Conservation (phyloP, 2,113 vertebrate species). For the Paramormyrops kingsleyae region DNA sequence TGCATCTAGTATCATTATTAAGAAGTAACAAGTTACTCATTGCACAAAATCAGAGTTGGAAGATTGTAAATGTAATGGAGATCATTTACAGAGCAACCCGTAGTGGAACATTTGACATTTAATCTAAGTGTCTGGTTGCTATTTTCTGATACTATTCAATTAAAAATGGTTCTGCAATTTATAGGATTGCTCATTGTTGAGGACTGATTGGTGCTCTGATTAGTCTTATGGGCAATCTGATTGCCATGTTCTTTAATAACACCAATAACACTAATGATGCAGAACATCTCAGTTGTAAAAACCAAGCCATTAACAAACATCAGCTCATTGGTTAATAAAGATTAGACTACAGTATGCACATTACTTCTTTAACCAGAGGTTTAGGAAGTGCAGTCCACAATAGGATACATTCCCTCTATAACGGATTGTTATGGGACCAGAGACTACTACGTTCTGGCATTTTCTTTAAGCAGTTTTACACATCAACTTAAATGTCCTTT, state of each 20-base stretch:
- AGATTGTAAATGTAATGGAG: background rate
- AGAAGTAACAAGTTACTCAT: background rate
- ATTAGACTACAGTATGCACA: background rate
- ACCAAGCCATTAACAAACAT: background rate
- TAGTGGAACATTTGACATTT: background rate
- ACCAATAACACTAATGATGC: background rate
- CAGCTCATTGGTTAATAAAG: background rate
- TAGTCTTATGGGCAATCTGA: background rate
- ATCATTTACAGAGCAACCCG: background rate
- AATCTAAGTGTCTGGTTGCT: background rate
- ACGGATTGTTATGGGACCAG: background rate
- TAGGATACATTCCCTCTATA: background rate
- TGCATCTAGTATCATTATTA: background rate
- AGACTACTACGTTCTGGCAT: background rate
- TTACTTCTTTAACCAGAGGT: background rate
- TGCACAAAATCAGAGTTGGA: background rate
- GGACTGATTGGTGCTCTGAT: background rate
- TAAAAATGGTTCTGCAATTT: background rate
- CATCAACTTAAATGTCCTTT: background rate
- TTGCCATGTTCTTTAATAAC: background rate
- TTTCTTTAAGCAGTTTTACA: constrained; percentile 2
- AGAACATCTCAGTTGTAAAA: background rate
- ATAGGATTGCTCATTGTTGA: background rate
- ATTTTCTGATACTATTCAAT: background rate
- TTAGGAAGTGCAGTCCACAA: background rate